Evolutionary conservation across 2,888 invertebrate genomes (phyloP).

Genomic region (Pollenia griseotomentosa): DNA sequence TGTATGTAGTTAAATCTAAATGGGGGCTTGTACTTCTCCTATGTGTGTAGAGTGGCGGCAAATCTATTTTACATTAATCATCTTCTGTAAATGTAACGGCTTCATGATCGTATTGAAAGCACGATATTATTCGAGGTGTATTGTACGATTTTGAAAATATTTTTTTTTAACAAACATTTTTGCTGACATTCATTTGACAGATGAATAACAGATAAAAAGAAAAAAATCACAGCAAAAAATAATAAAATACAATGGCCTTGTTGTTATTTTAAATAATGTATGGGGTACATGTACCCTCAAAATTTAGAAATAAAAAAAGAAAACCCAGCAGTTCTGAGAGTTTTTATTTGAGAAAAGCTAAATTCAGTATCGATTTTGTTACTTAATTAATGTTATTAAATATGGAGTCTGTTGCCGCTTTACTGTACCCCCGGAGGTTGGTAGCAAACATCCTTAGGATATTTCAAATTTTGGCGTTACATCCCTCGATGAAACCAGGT

Average conservation of each 20-base stretch:
- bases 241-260: conserved; percentile 40
- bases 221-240: conserved; percentile 14
- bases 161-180: conserved; percentile 19
- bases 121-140: not conserved
- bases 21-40: not conserved
- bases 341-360: not conserved
- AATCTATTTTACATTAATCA: not conserved
- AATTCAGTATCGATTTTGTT: no score
- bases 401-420: no score
- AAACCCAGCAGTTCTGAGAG: not conserved
- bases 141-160: conserved; percentile 16
- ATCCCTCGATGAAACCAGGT: no score
- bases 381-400: no score
- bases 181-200: conserved; percentile 41
- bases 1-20: not conserved
- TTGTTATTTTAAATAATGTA: conserved; percentile 20
- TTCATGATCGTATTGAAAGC: conserved; percentile 1
- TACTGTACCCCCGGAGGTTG: no score
- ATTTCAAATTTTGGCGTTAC: no score
- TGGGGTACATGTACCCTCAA: conserved; percentile 22
- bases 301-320: not conserved
- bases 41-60: no score
- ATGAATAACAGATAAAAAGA: conserved; percentile 45
- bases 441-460: no score
- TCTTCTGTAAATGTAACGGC: conserved; percentile 18